Evolutionary conservation across 1,140 invertebrate species (phyloP), one percentile per base, ranked within the genome.

Genomic region (Asobara japonica): DNA sequence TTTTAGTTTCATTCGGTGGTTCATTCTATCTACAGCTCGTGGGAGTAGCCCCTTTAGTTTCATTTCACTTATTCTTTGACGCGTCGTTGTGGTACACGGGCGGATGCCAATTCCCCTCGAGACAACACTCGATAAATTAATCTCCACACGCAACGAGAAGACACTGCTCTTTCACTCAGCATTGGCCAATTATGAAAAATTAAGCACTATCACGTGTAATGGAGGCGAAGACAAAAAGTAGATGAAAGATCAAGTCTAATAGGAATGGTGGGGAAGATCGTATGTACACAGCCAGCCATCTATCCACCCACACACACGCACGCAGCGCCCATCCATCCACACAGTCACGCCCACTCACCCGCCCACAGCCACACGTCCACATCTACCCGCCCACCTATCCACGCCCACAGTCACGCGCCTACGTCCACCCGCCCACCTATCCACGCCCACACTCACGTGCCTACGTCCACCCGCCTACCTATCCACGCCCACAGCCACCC

Each of bases 111-210:
- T 36, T 69, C 18, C 22, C 22, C 51, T 56, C 68, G 41, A n/a
- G 45, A 69, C 48, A 69, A 69, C n/a, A 69, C 68, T 64, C 31
- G 33, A 25, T 36, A 60, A 70, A 70, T 70, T 62, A 70, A 70
- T 64, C 64, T 60, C 38, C 48, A 60, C 68, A 70, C 68, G 68
- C 68, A 36, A 70, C 64, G 56, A 36, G 27, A 45, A 62, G 10
- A 31, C 60, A 29, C 10, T 31, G 25, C 16, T 2, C 1, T 65
- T 30, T 45, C 8, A 45, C 11, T 67, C 48, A 13, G 62, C 4
- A 36, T 25, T 41, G 64, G n/a, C 25, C 27, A 68, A 68, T 68
- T 68, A 68, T 45, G 56, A 68, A 68, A 68, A 51, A 68, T 68
- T 33, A 30, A 51, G 41, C 65, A 22, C 18, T 5, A 41, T 67